Evolutionary conservation across 1,140 invertebrate species (phyloP), one percentile per base, ranked within the genome.

Genomic region (Drosophila parabipectinata): DNA sequence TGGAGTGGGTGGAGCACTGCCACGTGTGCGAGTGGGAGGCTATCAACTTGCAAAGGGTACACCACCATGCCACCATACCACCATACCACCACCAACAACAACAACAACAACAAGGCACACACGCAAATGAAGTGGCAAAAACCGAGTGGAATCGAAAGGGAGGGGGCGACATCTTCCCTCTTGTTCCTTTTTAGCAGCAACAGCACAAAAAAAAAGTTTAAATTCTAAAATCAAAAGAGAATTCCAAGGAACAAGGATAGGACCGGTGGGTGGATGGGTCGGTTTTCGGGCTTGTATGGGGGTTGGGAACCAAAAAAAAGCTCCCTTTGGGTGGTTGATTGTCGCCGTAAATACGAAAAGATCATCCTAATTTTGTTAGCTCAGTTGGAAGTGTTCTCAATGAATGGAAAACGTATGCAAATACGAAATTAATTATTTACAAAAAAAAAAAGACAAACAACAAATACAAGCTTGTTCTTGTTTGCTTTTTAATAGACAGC

Each of bases 81-180:
- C 34, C 15, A 15, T 1, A 15, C 12, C 21, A 21, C 21, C 21
- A 21, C 6, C 1, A 0, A 2, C 12, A n/a, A 1, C 34, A 37
- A n/a, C 34, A 37, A 41, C 39, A 41, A 41, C 12, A 41, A 41
- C n/a, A 14, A 41, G 12, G 26, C 48, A 30, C 5, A 37, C 32
- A 24, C 28, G 72, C 76, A 83, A 84, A 80, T 77, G 57, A 80
- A 80, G 78, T 80, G 78, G 57, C 61, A 75, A 28, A 28, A 28
- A 28, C 5, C 5, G 6, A 28, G 26, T 28, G 64, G 21, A 57
- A 18, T 44, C 0, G 26, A 50, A 45, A 15, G 24, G 9, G 15
- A 50, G 15, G 30, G 9, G 37, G 52, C 39, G 30, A 41, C n/a
- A 61, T 41, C 55, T 64, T 57, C 48, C 24, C 24, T 50, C 34